phyloP scores from a whole-genome alignment of 2,797 vertebrate species.

The Sebastes elongatus region DNA sequence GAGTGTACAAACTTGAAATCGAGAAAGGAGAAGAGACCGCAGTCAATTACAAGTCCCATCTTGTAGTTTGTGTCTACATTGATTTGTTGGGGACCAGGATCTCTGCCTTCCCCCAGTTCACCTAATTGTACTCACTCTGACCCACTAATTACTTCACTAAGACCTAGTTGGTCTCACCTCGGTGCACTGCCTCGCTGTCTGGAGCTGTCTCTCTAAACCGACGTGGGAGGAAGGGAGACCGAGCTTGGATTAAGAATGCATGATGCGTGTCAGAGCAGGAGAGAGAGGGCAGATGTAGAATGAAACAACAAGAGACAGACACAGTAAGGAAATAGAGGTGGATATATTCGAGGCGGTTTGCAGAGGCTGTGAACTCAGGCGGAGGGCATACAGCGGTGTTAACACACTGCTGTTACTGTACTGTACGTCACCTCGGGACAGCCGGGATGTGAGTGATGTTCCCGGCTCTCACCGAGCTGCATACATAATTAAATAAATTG shows the following conservation, averaged over 20 bases:
- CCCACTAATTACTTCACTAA: slow-evolving; percentile 79
- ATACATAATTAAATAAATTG: slow-evolving; percentile 48
- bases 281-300: slow-evolving; percentile 22
- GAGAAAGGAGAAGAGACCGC: slow-evolving; percentile 39
- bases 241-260: slow-evolving; percentile 56
- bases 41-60: slow-evolving; percentile 80
- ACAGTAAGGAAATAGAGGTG: slow-evolving; percentile 6
- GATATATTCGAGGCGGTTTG: slow-evolving; percentile 5
- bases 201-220: slow-evolving; percentile 25
- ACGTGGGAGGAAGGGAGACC: neutral
- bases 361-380: slow-evolving; percentile 5
- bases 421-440: slow-evolving; percentile 9
- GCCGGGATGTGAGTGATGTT: slow-evolving; percentile 2
- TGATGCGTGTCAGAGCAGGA: slow-evolving; percentile 25
- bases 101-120: slow-evolving; percentile 62
- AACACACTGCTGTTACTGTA: slow-evolving; percentile 8
- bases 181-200: slow-evolving; percentile 32
- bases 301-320: slow-evolving; percentile 37
- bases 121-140: slow-evolving; percentile 76
- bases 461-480: slow-evolving; percentile 6
- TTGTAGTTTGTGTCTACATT: slow-evolving; percentile 77
- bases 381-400: neutral
- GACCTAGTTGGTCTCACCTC: slow-evolving; percentile 61
- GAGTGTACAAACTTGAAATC: slow-evolving; percentile 42
- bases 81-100: slow-evolving; percentile 76